These are phyloP conservation scores for Tinamus major DNA, from an alignment of 2,797 vertebrate genomes.

Conservation along the genomic window DNA sequence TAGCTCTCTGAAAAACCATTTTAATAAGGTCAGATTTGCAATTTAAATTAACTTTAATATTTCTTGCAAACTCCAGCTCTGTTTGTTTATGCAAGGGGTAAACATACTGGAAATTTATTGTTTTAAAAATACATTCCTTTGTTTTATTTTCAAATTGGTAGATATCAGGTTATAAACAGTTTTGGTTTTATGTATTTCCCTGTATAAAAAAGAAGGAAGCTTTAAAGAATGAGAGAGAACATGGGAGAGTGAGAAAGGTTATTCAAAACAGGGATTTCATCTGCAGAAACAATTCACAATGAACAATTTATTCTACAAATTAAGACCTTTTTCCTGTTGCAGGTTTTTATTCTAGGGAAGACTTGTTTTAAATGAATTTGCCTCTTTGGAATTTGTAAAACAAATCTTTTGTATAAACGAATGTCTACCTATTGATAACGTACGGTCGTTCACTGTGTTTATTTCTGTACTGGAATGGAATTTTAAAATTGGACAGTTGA, in stretches of 20 bases:
- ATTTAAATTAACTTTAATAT: constrained; percentile 86
- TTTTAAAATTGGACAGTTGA: neutral
- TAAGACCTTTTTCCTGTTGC: neutral
- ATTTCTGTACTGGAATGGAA: neutral
- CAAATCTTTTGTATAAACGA: neutral
- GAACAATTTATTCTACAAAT: constrained; percentile 26
- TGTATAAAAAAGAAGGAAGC: constrained; percentile 54
- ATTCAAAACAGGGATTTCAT: constrained; percentile 29
- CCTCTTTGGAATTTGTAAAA: neutral
- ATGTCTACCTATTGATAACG: neutral
- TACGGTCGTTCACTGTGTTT: neutral
- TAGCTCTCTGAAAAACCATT: constrained; percentile 80
- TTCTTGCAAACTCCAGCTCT: constrained; percentile 76
- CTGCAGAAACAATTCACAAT: neutral
- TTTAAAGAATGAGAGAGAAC: neutral
- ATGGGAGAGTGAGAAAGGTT: neutral
- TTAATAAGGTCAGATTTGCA: constrained; percentile 88
- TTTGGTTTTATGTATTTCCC: constrained; percentile 45
- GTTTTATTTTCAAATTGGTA: constrained; percentile 76
- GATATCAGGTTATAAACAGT: constrained; percentile 71
- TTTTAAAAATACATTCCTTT: constrained; percentile 70
- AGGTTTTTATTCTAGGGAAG: neutral
- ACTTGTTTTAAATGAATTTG: neutral
- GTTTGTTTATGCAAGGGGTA: constrained; percentile 75
- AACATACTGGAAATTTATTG: constrained; percentile 75